Evolutionary conservation across 1,140 invertebrate species (phyloP).

Genomic region (Antheraea pernyi): DNA sequence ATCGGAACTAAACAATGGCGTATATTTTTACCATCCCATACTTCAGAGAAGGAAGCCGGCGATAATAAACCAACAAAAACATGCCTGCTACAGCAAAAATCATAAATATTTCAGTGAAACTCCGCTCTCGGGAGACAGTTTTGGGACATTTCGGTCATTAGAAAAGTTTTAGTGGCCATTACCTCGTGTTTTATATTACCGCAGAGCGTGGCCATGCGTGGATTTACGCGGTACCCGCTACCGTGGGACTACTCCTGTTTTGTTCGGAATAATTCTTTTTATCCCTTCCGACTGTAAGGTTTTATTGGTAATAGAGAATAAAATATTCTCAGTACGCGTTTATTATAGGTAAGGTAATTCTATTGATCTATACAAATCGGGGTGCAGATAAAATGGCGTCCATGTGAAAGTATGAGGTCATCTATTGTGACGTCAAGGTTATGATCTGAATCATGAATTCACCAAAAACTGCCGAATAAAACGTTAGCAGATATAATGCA

Average conservation of each 20-base stretch:
- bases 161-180: constrained; percentile 63
- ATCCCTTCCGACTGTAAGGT: constrained; percentile 4
- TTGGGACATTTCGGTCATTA: constrained; percentile 53
- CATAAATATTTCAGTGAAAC: constrained; percentile 51
- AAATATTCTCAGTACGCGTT: background rate
- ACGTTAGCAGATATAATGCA: too few relatives aligned
- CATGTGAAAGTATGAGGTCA: too few relatives aligned
- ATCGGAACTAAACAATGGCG: constrained; percentile 2
- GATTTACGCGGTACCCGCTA: constrained; percentile 33
- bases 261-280: constrained; percentile 8
- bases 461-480: too few relatives aligned
- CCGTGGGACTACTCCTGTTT: constrained; percentile 20
- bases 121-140: constrained; percentile 50
- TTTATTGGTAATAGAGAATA: constrained; percentile 8
- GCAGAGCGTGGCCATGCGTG: constrained; percentile 25
- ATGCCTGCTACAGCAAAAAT: constrained; percentile 39
- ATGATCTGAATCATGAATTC: too few relatives aligned
- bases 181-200: constrained; percentile 51
- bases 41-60: constrained; percentile 18
- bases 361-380: background rate
- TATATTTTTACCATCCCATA: constrained; percentile 14
- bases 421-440: too few relatives aligned
- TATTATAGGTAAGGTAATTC: background rate
- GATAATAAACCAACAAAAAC: constrained; percentile 38
- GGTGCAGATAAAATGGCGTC: too few relatives aligned